Conservation (phyloP, 30 jellyfish, hydroid and myxozoan genomes). For the Aurelia aurita region DNA sequence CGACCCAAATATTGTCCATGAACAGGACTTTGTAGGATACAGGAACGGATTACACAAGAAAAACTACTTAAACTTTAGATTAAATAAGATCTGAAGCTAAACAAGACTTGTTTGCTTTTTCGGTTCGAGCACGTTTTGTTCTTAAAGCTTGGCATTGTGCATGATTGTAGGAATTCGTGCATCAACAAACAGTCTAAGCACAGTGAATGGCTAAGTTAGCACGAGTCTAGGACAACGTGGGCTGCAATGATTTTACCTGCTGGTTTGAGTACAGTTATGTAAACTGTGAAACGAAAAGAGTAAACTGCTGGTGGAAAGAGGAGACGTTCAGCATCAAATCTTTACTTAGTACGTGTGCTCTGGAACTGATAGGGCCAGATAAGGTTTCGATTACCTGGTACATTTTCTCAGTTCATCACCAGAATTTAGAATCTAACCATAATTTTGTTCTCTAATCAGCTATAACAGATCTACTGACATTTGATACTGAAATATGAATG, state of each 20-base stretch:
- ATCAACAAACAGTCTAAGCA: constrained; percentile 39
- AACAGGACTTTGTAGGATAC: too few relatives aligned
- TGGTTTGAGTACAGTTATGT: constrained; percentile 9
- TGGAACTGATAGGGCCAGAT: too few relatives aligned
- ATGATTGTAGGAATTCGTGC: constrained; percentile 52
- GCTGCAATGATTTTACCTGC: constrained; percentile 26
- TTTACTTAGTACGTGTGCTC: too few relatives aligned
- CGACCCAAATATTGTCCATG: neutral
- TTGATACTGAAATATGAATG: too few relatives aligned
- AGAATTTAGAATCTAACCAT: too few relatives aligned
- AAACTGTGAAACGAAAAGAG: constrained; percentile 1
- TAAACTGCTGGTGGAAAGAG: too few relatives aligned
- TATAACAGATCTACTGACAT: too few relatives aligned
- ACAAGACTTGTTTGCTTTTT: constrained; percentile 46
- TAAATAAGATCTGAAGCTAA: constrained; percentile 49
- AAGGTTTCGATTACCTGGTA: too few relatives aligned
- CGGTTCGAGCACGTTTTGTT: constrained; percentile 57
- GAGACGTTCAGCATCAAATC: too few relatives aligned
- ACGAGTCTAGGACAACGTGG: constrained; percentile 59
- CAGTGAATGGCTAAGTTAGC: neutral
- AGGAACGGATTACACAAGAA: constrained; percentile 23
- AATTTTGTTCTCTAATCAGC: too few relatives aligned
- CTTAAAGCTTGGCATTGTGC: constrained; percentile 41
- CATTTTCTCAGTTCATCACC: too few relatives aligned
- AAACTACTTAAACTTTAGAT: constrained; percentile 52